Percentiles rank a stretch among this genome's conserved stretches.
These are phyloP conservation scores for Branchinecta sandiegonensis DNA, from an alignment of 2,888 invertebrate genomes.

Conservation along the genomic window DNA sequence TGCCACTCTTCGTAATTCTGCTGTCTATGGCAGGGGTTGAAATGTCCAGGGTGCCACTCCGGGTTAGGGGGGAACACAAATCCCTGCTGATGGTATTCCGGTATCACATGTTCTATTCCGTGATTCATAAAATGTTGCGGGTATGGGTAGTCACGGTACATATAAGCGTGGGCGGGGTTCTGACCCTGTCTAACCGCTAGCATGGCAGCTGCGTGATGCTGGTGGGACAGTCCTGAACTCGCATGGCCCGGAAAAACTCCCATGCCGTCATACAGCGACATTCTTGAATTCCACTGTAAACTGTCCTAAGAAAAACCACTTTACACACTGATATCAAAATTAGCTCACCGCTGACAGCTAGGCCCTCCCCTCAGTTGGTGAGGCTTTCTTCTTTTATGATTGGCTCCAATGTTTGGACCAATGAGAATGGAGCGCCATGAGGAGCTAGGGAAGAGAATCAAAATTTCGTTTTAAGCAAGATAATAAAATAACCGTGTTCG, in stretches of 20 bases:
- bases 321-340: conserved; percentile 10
- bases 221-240: not conserved
- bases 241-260: not conserved
- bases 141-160: not conserved
- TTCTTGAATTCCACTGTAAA: not conserved
- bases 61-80: not conserved
- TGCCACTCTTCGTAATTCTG: not conserved
- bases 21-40: not conserved
- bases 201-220: not conserved
- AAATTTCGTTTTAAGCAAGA: no score
- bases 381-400: conserved; percentile 5
- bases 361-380: not conserved
- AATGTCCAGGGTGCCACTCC: not conserved
- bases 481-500: no score
- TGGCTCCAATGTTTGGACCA: not conserved
- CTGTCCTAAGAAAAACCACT: conserved; percentile 6
- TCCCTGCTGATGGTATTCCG: not conserved
- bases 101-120: not conserved
- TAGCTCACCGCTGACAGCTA: conserved; percentile 15
- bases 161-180: not conserved
- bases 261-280: conserved; percentile 10
- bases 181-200: not conserved
- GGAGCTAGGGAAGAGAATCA: no score
- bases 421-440: not conserved
- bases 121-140: conserved; percentile 13